These are phyloP conservation scores for Cyprinella venusta DNA, from an alignment of 2,797 vertebrate species.

Conservation along the genomic window DNA sequence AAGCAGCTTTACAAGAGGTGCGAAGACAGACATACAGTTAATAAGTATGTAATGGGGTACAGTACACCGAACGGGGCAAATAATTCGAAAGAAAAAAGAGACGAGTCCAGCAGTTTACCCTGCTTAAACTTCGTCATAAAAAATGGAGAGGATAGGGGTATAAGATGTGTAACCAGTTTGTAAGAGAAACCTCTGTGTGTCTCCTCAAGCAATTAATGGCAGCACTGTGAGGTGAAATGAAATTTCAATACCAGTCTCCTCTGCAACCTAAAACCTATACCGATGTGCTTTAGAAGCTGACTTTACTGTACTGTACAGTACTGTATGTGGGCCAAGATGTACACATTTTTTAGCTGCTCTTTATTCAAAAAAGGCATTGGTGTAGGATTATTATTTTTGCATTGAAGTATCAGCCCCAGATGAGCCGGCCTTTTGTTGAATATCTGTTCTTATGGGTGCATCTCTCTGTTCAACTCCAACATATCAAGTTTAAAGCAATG, in stretches of 20 bases:
- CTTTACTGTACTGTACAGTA: constrained; percentile 1
- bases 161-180: constrained; percentile 68
- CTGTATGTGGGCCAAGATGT: constrained; percentile 7
- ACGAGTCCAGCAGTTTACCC: constrained; percentile 48
- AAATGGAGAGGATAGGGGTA: constrained; percentile 62
- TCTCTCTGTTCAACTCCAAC: constrained; percentile 50
- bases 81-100: constrained; percentile 12
- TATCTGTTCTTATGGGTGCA: constrained; percentile 57
- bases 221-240: constrained; percentile 60
- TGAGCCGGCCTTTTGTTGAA: constrained; percentile 44
- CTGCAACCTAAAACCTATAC: constrained; percentile 25
- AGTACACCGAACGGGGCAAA: constrained; percentile 4
- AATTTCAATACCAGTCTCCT: constrained; percentile 59
- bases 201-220: constrained; percentile 50
- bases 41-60: not conserved
- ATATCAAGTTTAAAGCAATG: constrained; percentile 66
- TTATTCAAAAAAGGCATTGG: constrained; percentile 41
- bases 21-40: not conserved
- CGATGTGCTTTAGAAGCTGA: constrained; percentile 28
- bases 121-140: constrained; percentile 62
- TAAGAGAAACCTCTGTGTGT: constrained; percentile 63
- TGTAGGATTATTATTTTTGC: constrained; percentile 41
- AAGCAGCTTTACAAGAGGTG: not conserved
- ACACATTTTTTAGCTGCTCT: constrained; percentile 25
- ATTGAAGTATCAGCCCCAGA: constrained; percentile 54